Base-by-base conservation (phyloP, 2,797 vertebrate genomes). In the Epinephelus awoara region DNA sequence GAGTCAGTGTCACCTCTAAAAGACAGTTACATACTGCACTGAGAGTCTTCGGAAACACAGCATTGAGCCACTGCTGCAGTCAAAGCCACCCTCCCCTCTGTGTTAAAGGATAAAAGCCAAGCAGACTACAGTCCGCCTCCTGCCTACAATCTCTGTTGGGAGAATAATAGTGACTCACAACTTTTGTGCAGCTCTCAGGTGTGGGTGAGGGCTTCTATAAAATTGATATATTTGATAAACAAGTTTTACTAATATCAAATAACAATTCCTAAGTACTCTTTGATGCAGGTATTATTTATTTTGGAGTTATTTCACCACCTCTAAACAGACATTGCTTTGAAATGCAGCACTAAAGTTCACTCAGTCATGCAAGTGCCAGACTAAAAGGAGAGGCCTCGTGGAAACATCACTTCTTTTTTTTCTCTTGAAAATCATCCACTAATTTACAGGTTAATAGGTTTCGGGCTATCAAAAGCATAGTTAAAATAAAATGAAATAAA, bases 1-100 rank as follows among this genome's bases (percentile, higher is more conserved):
- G 65, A 86, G 67, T 72, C 65, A 66, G 81, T 73, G 84, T 85
- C 86, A 67, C 77, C 66, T 87, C 73, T 76, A 85, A 74, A 82
- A 79, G 65, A 56, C 23, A 57, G 51, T 59, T 63, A 56, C 67
- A 67, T 21, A 59, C 49, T 63, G 63, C 72, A 67, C 29, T 65
- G 34, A 59, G 44, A 9, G 61, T 58, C 67, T 68, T 74, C 56
- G 50, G 47, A 67, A 58, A 75, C 34, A 52, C 73, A 81, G 52
- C 67, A 42, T 8, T 75, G 61, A 71, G 50, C 51, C 52, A 21
- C 51, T 49, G 8, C 63, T 74, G 57, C 64, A 63, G 61, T 40
- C 13, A n/a, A 21, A 13, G n/a, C 49, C 40, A 3, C 47, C 51
- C n/a, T 23, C 57, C 55, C 63, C 15, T 29, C 40, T 63, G 58